Base-by-base conservation (phyloP, 2,888 invertebrate genomes). In the Dorcus parallelipipedus region DNA sequence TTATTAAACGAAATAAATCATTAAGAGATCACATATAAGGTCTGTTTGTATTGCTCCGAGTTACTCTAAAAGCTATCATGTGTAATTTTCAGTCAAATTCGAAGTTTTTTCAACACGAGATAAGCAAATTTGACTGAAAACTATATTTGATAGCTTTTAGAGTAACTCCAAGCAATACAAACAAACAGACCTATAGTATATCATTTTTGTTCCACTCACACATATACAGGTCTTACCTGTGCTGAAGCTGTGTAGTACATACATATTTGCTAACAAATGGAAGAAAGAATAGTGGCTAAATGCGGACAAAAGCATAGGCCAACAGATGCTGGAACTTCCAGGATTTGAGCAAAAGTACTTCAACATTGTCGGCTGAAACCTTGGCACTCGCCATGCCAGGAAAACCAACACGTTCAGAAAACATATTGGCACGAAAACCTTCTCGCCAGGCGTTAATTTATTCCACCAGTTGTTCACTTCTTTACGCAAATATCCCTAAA, bases 221-320 rank as follows among this genome's bases (percentile, higher is more conserved):
- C 2, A 20, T 20, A 20, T 23, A 20, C 14, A 60, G 59, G 51
- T 56, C 56, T 69, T 77, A 82, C 83, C 78, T 66, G 82, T 78
- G 57, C 83, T 86, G 73, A 95, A 95, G 73, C 90, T 93, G 77
- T 93, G 91, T 26, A 98, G 81, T 43, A 96, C 97, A 80, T 92
- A 97, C 97, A 99, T 98, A 78, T 99, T 99, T 54, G 91, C 89
- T 67, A 88, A 87, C 59, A 97, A 83, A 80, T 98, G 98, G 63
- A 94, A 79, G 40, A 86, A 78, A 1, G 91, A 91, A 71, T 90
- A 89, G 76, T 98, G 98, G 71, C 97, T 97, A 79, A 98, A 98
- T 38, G 91, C 91, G n/a, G 95, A 95, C 3, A 97, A 79, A 52
- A 97, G 74, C 95, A 97, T 95, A 3, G 97, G 94, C 79, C 89